Evolutionary conservation across 2,113 vertebrate genomes (phyloP), one percentile per base, ranked within the genome.

Genomic region (Trichomycterus rosablanca): DNA sequence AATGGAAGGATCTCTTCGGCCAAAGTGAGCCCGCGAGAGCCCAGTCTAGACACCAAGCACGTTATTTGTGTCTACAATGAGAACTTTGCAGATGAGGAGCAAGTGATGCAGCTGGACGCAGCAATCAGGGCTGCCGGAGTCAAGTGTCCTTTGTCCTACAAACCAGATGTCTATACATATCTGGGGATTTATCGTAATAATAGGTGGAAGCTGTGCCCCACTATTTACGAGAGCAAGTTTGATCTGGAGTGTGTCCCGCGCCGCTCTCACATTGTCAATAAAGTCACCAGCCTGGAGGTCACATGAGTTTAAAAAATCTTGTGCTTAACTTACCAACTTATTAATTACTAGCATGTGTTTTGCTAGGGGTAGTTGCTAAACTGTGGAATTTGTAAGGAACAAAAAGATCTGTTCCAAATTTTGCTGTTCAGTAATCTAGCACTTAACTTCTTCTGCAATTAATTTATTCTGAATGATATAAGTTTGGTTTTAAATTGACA

Each of bases 161-260:
- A 94, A 76, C 93, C 92, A 0, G 91, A 95, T 1, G 91, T 90
- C 42, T 95, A 95, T 80, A 89, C 89, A 1, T 87, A 92, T 68
- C 76, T 95, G 74, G 92, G 93, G 19, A 92, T 95, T 70, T 94
- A 95, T 76, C 78, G 93, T 0, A 90, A 88, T 64, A 94, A 95
- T 75, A 87, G 88, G 66, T 94, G 91, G 91, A 91, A 90, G 54
- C 82, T 94, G 34, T 92, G 90, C 48, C 93, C 93, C 11, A 94
- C 93, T 20, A 92, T 95, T 45, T 95, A 92, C 7, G 91, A 94
- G 76, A 95, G 93, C 81, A 87, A 83, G 55, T 94, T 89, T 19
- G 89, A 94, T 74, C 80, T 95, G 52, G 90, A 92, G 75, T 87
- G 91, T 6, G 84, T 84, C 0, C 85, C 92, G 1, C 81, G 92